These are phyloP conservation scores for Patiria pectinifera DNA, from an alignment of 53 echinoderm and acorn worm species.

Conservation along the genomic window DNA sequence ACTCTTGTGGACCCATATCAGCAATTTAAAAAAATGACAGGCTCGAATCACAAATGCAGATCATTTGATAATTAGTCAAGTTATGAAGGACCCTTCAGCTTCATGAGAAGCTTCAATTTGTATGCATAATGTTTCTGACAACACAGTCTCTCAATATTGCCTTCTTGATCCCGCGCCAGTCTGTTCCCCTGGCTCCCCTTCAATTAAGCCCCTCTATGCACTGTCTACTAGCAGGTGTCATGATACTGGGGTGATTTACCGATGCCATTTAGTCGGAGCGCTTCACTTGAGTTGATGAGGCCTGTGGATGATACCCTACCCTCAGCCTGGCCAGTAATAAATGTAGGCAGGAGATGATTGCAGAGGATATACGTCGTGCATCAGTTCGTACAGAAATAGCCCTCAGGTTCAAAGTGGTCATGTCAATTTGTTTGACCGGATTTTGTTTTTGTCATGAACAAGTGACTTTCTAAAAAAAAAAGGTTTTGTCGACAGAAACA, in stretches of 20 bases:
- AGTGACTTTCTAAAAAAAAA: too few relatives aligned
- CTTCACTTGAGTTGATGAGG: constrained; percentile 20
- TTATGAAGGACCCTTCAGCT: too few relatives aligned
- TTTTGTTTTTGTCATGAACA: too few relatives aligned
- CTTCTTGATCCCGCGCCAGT: neutral
- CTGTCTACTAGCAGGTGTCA: neutral
- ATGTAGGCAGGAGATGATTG: neutral
- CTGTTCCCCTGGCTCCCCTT: neutral
- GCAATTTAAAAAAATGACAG: too few relatives aligned
- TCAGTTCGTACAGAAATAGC: neutral
- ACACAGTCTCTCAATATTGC: too few relatives aligned
- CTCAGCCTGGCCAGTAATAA: neutral
- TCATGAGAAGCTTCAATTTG: too few relatives aligned
- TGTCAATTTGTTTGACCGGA: too few relatives aligned
- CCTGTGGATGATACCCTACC: neutral
- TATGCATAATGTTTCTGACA: too few relatives aligned
- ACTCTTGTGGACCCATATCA: too few relatives aligned
- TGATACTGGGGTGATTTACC: neutral
- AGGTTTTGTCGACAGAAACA: too few relatives aligned
- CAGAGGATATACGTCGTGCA: neutral
- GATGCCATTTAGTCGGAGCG: neutral
- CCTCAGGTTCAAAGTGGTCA: neutral
- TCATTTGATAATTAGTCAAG: too few relatives aligned
- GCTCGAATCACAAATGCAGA: too few relatives aligned
- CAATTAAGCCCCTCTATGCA: neutral